phyloP scores from a whole-genome alignment of 2,113 vertebrate species.

The Mixornis gularis region DNA sequence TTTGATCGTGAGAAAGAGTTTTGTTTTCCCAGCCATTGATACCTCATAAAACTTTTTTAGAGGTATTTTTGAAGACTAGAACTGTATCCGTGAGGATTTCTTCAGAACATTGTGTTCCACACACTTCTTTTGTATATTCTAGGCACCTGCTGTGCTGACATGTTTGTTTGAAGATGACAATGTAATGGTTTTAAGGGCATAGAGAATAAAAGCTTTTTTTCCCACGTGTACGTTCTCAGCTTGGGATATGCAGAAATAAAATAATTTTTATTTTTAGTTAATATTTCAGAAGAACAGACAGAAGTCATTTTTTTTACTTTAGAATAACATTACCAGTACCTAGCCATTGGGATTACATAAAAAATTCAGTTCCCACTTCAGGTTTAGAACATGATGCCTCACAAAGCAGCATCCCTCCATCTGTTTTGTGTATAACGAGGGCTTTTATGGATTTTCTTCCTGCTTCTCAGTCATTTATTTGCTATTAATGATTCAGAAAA shows the following conservation, averaged over 20 bases:
- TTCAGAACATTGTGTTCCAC: neutral
- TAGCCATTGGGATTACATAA: neutral
- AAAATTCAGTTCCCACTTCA: neutral
- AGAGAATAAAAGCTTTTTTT: neutral
- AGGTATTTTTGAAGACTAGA: neutral
- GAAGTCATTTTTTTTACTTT: neutral
- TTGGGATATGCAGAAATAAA: neutral
- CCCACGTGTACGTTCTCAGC: neutral
- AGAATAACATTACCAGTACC: neutral
- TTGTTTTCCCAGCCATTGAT: neutral
- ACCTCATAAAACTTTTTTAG: neutral
- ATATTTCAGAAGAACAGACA: neutral
- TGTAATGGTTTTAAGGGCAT: neutral
- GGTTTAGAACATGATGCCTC: neutral
- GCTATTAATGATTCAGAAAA: neutral
- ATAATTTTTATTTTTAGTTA: neutral
- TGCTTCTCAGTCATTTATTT: neutral
- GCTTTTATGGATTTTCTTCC: constrained; percentile 1
- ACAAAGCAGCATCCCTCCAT: neutral
- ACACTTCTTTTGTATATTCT: neutral
- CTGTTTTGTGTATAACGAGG: neutral
- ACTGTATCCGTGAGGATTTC: neutral
- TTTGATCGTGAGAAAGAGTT: neutral
- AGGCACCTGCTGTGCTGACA: neutral
- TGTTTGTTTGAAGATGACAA: neutral